A percentile compares a stretch with the other conserved stretches of the same genome.
phyloP scores from a whole-genome alignment of 2,113 vertebrate genomes.

The Tupaia tana region DNA sequence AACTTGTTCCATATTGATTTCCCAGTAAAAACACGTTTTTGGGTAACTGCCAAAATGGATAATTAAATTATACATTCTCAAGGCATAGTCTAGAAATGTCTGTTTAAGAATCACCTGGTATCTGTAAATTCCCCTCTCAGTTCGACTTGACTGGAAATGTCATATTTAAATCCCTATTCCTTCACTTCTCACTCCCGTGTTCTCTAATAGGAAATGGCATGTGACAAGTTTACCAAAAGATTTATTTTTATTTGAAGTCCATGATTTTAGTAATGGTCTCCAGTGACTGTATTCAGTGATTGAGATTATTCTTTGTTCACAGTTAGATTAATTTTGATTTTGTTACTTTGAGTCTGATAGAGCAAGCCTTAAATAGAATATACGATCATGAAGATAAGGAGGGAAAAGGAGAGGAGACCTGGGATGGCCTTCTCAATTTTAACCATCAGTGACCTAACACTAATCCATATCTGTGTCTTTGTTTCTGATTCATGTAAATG shows the following conservation, averaged over 20 bases:
- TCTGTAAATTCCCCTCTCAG: slow-evolving; percentile 1
- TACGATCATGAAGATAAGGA: not conserved
- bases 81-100: not conserved
- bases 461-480: not conserved
- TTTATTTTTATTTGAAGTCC: slow-evolving; percentile 1
- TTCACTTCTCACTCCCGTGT: not conserved
- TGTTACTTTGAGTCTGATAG: not conserved
- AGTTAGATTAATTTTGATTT: slow-evolving; percentile 31
- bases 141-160: slow-evolving; percentile 15
- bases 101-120: slow-evolving; percentile 13
- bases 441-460: not conserved
- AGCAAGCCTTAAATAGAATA: slow-evolving; percentile 2
- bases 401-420: not conserved
- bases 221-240: not conserved
- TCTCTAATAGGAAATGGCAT: slow-evolving; percentile 5
- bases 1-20: not conserved
- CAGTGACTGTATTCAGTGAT: not conserved
- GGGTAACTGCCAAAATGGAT: slow-evolving; percentile 34
- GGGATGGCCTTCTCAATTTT: not conserved
- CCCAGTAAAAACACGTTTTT: not conserved
- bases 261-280: not conserved
- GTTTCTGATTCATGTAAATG: slow-evolving; percentile 28
- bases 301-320: slow-evolving; percentile 22
- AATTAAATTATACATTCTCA: not conserved
- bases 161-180: slow-evolving; percentile 27